Conservation (phyloP, 2,797 vertebrate genomes). For the Aldrovandia affinis region DNA sequence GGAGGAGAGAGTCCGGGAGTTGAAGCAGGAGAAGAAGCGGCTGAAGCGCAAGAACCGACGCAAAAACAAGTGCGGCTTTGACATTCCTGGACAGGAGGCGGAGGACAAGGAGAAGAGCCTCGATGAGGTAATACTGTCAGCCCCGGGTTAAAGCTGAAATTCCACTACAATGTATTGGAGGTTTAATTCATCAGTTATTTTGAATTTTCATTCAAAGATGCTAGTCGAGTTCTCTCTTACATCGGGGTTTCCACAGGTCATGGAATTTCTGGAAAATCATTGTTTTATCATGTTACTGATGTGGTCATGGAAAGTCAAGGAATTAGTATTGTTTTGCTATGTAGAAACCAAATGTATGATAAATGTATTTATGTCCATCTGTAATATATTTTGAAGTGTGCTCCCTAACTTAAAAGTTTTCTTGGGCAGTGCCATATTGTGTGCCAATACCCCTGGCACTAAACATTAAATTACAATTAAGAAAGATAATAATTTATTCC, state of each 20-base stretch:
- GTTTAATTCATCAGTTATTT: neutral
- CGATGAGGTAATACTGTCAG: conserved; percentile 75
- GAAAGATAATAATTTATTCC: too few relatives aligned
- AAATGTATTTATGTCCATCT: too few relatives aligned
- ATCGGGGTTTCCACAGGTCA: too few relatives aligned
- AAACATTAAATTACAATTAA: too few relatives aligned
- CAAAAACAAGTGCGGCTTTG: conserved; percentile 93
- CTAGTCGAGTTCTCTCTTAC: too few relatives aligned
- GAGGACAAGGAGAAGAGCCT: conserved; percentile 80
- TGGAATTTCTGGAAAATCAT: too few relatives aligned
- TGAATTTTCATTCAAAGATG: neutral
- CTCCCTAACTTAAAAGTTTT: too few relatives aligned
- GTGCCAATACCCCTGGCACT: neutral
- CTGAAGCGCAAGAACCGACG: conserved; percentile 95
- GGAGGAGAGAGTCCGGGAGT: conserved; percentile 91
- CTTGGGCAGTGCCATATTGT: neutral
- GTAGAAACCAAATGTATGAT: too few relatives aligned
- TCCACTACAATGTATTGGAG: conserved; percentile 10
- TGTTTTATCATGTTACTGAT: too few relatives aligned
- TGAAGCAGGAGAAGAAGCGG: conserved; percentile 97
- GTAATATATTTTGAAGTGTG: too few relatives aligned
- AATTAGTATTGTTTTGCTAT: too few relatives aligned
- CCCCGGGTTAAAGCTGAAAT: neutral
- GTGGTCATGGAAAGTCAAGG: too few relatives aligned
- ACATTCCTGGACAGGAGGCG: conserved; percentile 76